These are phyloP conservation scores for Emberiza fucata DNA, from an alignment of 2,113 vertebrate species.

Conservation along the genomic window DNA sequence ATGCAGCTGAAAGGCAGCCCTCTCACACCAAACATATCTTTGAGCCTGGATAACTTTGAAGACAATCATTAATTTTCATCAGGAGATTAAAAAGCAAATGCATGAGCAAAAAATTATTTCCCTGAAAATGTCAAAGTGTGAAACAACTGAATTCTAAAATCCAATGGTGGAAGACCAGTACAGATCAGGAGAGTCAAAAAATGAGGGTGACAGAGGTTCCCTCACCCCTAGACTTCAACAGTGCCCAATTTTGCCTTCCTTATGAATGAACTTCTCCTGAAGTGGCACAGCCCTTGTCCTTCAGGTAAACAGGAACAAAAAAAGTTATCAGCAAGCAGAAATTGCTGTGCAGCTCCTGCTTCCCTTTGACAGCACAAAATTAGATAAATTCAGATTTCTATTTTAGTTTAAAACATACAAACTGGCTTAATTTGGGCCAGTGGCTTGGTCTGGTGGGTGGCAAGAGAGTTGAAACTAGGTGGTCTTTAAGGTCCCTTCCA, in stretches of 20 bases:
- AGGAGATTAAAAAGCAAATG: background rate
- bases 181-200: background rate
- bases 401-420: background rate
- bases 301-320: background rate
- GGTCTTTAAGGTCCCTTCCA: background rate
- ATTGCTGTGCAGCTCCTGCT: background rate
- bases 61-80: background rate
- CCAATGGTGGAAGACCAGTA: background rate
- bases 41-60: background rate
- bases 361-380: background rate
- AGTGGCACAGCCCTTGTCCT: background rate
- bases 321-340: background rate
- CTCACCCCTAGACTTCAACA: background rate
- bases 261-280: background rate
- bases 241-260: background rate
- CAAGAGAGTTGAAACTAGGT: background rate
- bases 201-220: background rate
- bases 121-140: background rate
- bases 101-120: background rate
- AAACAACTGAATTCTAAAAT: background rate
- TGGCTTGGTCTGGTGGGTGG: no score
- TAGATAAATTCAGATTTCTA: background rate
- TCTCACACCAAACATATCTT: background rate
- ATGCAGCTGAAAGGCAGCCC: background rate
- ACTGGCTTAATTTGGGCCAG: background rate